Conservation (phyloP, 2,113 vertebrate genomes). For the Coreoperca whiteheadi region DNA sequence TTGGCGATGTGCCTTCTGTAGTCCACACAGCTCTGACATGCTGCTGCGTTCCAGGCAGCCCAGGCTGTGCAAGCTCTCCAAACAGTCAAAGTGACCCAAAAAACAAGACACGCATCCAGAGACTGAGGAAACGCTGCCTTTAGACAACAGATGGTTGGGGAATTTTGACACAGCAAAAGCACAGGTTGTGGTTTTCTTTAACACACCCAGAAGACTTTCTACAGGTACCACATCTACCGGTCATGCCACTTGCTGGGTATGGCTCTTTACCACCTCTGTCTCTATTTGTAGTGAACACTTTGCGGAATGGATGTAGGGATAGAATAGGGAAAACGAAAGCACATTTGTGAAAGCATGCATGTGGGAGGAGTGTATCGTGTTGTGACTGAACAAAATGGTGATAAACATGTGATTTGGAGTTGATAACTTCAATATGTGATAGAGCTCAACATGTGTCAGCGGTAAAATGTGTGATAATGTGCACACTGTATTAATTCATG, state of each 20-base stretch:
- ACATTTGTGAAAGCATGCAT: background rate
- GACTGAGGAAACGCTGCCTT: background rate
- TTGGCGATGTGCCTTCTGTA: constrained; percentile 49
- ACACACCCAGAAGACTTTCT: background rate
- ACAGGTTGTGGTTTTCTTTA: background rate
- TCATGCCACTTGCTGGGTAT: background rate
- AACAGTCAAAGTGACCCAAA: constrained; percentile 32
- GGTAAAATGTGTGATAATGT: background rate
- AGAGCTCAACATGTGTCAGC: background rate
- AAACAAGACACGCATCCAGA: constrained; percentile 11
- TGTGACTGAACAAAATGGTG: background rate
- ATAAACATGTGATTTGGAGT: background rate
- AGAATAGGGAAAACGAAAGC: background rate
- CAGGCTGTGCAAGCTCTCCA: constrained; percentile 34
- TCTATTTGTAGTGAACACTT: background rate
- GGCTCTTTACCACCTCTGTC: background rate
- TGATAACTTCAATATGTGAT: background rate
- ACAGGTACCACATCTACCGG: too few relatives aligned
- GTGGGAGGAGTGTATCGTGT: background rate
- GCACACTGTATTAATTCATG: too few relatives aligned
- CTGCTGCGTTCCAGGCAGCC: constrained; percentile 45
- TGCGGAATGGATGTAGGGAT: too few relatives aligned
- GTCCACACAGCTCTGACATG: constrained; percentile 53
- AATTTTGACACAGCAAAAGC: background rate
- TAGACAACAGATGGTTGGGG: constrained; percentile 14